A percentile compares a stretch with the other conserved stretches of the same genome.
Conservation (phyloP, 2,888 invertebrate genomes). For the Xylophagus ater region DNA sequence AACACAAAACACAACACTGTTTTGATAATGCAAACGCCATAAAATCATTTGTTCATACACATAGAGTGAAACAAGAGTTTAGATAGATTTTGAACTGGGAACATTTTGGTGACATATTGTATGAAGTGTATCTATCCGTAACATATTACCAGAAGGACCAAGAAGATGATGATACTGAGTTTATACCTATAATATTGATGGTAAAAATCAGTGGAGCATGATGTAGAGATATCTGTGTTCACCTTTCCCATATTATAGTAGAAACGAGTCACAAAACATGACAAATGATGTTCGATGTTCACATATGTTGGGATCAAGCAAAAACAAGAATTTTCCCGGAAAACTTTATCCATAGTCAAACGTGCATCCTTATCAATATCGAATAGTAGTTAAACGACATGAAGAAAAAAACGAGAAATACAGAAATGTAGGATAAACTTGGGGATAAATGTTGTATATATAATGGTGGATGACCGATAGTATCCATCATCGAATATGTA, state of each 20-base stretch:
- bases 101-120: no score
- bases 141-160: no score
- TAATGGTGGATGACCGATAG: no score
- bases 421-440: no score
- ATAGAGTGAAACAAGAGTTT: no score
- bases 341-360: slow-evolving; percentile 11
- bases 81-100: no score
- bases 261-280: slow-evolving; percentile 16
- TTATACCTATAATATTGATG: no score
- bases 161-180: no score
- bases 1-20: slow-evolving; percentile 7
- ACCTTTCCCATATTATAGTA: slow-evolving; percentile 11
- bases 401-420: slow-evolving; percentile 9
- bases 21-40: slow-evolving; percentile 4
- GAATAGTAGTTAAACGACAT: slow-evolving; percentile 12
- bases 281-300: slow-evolving; percentile 18
- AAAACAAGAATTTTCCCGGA: slow-evolving; percentile 12
- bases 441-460: not conserved
- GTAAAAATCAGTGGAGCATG: not conserved
- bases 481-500: no score
- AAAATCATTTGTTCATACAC: slow-evolving; percentile 8
- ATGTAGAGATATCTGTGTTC: slow-evolving; percentile 4
- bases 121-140: no score
- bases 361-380: slow-evolving; percentile 13
- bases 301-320: slow-evolving; percentile 15